Evolutionary conservation across 2,113 vertebrate species (phyloP), one percentile per base, ranked within the genome.

Genomic region (Seriola dumerili): DNA sequence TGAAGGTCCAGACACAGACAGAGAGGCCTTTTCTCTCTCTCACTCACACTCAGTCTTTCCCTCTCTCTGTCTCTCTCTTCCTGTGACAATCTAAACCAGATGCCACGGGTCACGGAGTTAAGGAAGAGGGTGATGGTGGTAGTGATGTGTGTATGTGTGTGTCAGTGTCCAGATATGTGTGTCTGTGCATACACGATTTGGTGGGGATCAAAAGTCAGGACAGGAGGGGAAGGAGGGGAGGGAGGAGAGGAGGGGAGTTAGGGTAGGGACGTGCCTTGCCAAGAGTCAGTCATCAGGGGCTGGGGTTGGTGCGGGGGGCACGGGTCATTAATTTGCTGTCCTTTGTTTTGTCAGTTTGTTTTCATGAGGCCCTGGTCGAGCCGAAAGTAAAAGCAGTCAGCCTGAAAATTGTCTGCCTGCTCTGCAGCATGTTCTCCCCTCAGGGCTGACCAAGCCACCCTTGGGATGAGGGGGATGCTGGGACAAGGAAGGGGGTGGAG

Each of bases 291-390:
- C 95, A 96, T 97, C 95, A 95, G 95, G 95, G 86, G 75, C 76
- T 69, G 61, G 75, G 95, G 95, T 95, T 94, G 58, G 64, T 94
- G 94, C 95, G 95, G 61, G 96, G 95, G 85, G 94, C 94, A 98
- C 80, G 97, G 97, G 97, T 98, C 98, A 99, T 99, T 99, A 99
- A 98, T 98, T 99, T 97, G 97, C 96, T 97, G 97, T 99, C 97
- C 97, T 98, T 98, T 99, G 97, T 98, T 99, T 99, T 99, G 98
- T 99, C 98, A 98, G 97, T 99, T 97, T 99, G 97, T 99, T 99
- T 99, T 98, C 91, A 96, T 94, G 97, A 95, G 96, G 95, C 96
- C 95, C 96, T 96, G 95, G 94, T 97, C 66, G 32, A 62, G 95
- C 96, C 96, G 96, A 98, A 97, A 99, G 97, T 99, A 98, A 99